phyloP scores from a whole-genome alignment of 2,888 invertebrate species.

The Sialis lutaria region DNA sequence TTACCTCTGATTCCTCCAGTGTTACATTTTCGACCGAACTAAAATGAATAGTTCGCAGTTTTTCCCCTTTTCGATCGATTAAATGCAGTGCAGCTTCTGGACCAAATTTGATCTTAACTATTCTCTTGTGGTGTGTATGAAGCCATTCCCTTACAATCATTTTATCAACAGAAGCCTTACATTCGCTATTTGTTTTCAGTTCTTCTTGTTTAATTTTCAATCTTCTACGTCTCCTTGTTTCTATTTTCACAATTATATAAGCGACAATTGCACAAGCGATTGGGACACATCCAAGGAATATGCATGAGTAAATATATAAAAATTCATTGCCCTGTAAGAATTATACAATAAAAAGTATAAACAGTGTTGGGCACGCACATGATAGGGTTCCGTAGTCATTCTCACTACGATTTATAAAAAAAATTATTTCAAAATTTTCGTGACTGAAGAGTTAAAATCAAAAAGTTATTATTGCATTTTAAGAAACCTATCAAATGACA shows the following conservation, averaged over 20 bases:
- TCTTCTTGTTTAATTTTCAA: constrained; percentile 73
- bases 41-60: constrained; percentile 65
- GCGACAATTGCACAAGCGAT: constrained; percentile 82
- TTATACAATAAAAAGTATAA: constrained; percentile 3
- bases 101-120: constrained; percentile 79
- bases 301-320: constrained; percentile 90
- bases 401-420: too few species aligned
- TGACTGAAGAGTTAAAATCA: too few species aligned
- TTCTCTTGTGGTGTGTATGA: constrained; percentile 75
- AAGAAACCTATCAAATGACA: too few species aligned
- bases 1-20: constrained; percentile 78
- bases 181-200: constrained; percentile 23
- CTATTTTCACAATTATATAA: constrained; percentile 81
- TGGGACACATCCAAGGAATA: constrained; percentile 82
- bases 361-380: constrained; percentile 1
- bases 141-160: constrained; percentile 91
- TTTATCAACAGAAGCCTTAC: constrained; percentile 65
- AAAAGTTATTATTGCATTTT: too few species aligned
- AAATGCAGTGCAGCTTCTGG: constrained; percentile 76
- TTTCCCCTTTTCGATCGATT: constrained; percentile 82
- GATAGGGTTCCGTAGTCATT: too few species aligned
- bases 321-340: constrained; percentile 74
- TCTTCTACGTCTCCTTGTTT: constrained; percentile 65
- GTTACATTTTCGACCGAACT: constrained; percentile 58
- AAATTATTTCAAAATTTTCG: too few species aligned